A percentile compares a stretch with the other conserved stretches of the same genome.
These are phyloP conservation scores for Sarcophaga subvicina DNA, from an alignment of 2,888 invertebrate genomes.

Conservation along the genomic window DNA sequence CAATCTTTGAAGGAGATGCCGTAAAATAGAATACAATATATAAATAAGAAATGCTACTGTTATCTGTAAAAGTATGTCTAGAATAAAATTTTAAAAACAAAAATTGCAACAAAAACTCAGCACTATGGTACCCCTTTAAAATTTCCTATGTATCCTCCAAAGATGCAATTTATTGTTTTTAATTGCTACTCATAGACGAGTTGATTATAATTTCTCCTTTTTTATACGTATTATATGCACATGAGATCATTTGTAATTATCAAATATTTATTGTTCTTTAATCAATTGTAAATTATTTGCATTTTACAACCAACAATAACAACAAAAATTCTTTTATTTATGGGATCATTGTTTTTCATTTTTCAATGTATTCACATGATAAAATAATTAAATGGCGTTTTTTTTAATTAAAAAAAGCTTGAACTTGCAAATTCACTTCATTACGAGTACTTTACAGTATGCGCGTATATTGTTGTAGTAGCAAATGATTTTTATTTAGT, in stretches of 20 bases:
- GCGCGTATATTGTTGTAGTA: neutral
- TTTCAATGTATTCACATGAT: constrained; percentile 59
- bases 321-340: constrained; percentile 21
- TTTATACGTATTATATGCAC: neutral
- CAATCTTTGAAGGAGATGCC: no score
- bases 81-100: no score
- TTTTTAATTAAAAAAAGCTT: constrained; percentile 37
- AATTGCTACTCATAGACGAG: no score
- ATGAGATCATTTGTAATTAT: constrained; percentile 49
- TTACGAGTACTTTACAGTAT: constrained; percentile 24
- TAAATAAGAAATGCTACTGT: no score
- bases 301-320: constrained; percentile 27
- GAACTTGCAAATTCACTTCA: constrained; percentile 66
- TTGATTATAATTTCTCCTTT: neutral
- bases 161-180: no score
- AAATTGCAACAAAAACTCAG: no score
- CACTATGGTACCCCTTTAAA: no score
- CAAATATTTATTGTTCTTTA: constrained; percentile 51
- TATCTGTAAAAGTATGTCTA: no score
- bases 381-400: constrained; percentile 51
- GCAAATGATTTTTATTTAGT: constrained; percentile 11
- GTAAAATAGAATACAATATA: no score
- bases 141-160: no score
- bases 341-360: constrained; percentile 2
- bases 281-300: constrained; percentile 54